These are phyloP conservation scores for Camponotus vicinus DNA, from an alignment of 1,140 invertebrate genomes.

Conservation along the genomic window DNA sequence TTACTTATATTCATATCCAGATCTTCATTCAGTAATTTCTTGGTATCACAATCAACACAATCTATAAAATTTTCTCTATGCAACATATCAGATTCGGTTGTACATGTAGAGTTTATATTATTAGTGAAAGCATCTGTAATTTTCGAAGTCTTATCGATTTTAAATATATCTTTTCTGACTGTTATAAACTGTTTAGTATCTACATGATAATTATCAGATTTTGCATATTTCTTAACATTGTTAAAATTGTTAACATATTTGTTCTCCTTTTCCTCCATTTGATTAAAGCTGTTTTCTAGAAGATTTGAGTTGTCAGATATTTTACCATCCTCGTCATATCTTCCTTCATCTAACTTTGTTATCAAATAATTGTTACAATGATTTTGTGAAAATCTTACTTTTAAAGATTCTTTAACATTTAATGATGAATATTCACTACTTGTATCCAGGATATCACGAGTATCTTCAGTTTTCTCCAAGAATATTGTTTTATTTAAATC, in stretches of 20 bases:
- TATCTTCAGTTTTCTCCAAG: background rate
- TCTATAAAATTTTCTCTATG: background rate
- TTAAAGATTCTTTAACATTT: constrained; percentile 17
- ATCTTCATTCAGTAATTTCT: constrained; percentile 42
- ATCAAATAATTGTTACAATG: constrained; percentile 65
- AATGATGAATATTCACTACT: background rate
- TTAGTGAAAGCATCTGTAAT: background rate
- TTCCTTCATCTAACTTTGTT: constrained; percentile 72
- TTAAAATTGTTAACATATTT: background rate
- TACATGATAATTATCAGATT: background rate
- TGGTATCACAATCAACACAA: constrained; percentile 7
- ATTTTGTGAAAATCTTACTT: background rate
- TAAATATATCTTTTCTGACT: constrained; percentile 11
- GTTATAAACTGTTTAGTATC: background rate
- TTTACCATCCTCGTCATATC: constrained; percentile 68
- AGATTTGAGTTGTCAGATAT: constrained; percentile 21
- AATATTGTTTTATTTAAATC: constrained; percentile 43
- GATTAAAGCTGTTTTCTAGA: constrained; percentile 12
- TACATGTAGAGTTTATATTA: constrained; percentile 3
- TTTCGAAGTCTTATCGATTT: background rate
- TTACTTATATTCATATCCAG: constrained; percentile 25
- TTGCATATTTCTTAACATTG: background rate
- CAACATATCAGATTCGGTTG: background rate
- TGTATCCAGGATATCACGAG: background rate
- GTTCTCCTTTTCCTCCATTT: constrained; percentile 28